Evolutionary conservation across 2,888 invertebrate genomes (phyloP).

Genomic region (Polymixis lichenea): DNA sequence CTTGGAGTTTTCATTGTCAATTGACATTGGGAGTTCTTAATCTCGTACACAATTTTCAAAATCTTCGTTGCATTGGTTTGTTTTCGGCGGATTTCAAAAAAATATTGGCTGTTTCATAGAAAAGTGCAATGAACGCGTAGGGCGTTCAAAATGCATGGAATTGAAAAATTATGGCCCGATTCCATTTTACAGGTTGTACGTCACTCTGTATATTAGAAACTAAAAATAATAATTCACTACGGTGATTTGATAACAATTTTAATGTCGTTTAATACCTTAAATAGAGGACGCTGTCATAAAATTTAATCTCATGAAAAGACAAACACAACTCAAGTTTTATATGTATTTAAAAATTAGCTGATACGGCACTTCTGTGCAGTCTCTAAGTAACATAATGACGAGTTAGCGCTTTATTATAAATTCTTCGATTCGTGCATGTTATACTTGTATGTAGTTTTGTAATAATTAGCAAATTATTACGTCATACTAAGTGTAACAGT

Average conservation of each 20-base stretch:
- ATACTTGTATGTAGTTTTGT: constrained; percentile 11
- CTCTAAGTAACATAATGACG: constrained; percentile 8
- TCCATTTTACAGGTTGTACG: no score
- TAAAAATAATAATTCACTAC: background rate
- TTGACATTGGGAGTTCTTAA: background rate
- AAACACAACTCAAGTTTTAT: constrained; percentile 16
- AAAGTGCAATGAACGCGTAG: no score
- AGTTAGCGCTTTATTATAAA: constrained; percentile 9
- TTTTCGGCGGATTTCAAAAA: no score
- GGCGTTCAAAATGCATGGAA: no score
- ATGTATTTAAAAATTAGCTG: background rate
- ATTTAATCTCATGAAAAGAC: background rate
- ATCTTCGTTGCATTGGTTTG: background rate
- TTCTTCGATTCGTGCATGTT: constrained; percentile 3
- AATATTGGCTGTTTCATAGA: no score
- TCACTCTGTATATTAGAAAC: background rate
- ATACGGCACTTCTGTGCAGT: constrained; percentile 26
- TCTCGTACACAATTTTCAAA: background rate
- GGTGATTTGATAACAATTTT: background rate
- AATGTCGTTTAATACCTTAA: background rate
- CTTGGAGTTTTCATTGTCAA: background rate
- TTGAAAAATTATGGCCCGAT: no score
- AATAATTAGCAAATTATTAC: constrained; percentile 31
- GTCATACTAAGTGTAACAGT: constrained; percentile 9
- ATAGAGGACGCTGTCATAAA: background rate